Base-by-base conservation (phyloP, 2,888 invertebrate species). In the Helicoverpa assulta region DNA sequence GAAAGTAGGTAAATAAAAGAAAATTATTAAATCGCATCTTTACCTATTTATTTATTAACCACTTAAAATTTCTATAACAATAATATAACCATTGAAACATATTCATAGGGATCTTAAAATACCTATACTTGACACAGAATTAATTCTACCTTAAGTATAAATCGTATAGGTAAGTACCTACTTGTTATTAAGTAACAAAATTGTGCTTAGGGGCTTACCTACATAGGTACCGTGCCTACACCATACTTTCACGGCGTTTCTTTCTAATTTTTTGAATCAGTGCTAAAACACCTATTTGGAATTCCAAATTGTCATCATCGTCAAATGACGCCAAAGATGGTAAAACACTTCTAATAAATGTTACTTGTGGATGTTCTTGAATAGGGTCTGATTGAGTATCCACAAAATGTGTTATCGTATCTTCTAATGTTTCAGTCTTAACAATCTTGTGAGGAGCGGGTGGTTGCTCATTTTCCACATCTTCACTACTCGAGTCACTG, bases 331-430 rank as follows among this genome's bases (percentile, higher is more conserved):
- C 60, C 51, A 60, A 33, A 51, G 61, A 61, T 40, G 67, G 61
- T 61, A 61, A 56, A 67, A 61, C 56, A 40, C 56, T 61, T 67
- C 60, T 67, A 56, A 67, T 61, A 61, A 67, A 67, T 52, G 67
- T 57, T 16, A 68, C 40, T 29, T 62, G 61, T 62, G 67, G 59
- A 55, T 59, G 58, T 54, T 64, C 47, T 57, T 56, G 54, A 62
- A 43, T 43, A 62, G 40, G 14, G 14, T 62, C 43, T 59, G 58
- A 58, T 59, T 59, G 57, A 53, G 54, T 55, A 33, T 65, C 64
- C 52, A 64, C 57, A 64, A 64, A 64, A 57, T 64, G 64, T 64
- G 64, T 57, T 51, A 64, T 57, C 52, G 18, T 57, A 64, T 64
- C 21, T 21, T 57, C 56, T 64, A 64, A 64, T 57, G 37, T 56